Evolutionary conservation across 2,888 invertebrate genomes (phyloP), one percentile per base, ranked within the genome.

Genomic region (Chydorus sphaericus): DNA sequence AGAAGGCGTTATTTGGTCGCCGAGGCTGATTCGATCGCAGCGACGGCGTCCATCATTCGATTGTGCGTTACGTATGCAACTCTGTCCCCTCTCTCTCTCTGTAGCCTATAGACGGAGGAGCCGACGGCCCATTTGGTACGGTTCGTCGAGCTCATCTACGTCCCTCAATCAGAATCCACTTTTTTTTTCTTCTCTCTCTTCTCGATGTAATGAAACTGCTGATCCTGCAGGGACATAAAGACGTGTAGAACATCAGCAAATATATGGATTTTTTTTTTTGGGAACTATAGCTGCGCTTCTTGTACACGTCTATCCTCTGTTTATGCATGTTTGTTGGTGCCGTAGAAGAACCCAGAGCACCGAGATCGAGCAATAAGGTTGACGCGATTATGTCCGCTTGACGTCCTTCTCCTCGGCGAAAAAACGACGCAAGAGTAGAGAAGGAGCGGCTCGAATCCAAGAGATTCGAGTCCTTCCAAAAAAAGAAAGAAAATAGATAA

Each of bases 11-110:
- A n/a, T n/a, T n/a, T n/a, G n/a, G n/a, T n/a, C n/a, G n/a, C n/a
- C n/a, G n/a, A n/a, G n/a, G n/a, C n/a, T n/a, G 44, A 44, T 44
- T 44, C 26, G 44, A 44, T 44, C 44, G n/a, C n/a, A n/a, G n/a
- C n/a, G n/a, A n/a, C n/a, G 28, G 44, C 44, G 28, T 44, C 44
- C 44, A 44, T 44, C 44, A 44, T 44, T 44, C 44, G 44, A 44
- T 44, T 44, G 23, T 26, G 44, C 28, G n/a, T n/a, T n/a, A n/a
- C 26, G 44, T 44, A 44, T 44, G 44, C 44, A 44, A 16, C 44
- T 16, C 23, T 44, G 44, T 26, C 26, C 28, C 44, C n/a, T 36
- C 36, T 36, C 7, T 36, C 44, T 44, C 44, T 44, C 44, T 23
- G 39, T n/a, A n/a, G n/a, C n/a, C 39, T 39, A 39, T 44, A 44